Base-by-base conservation (phyloP, 2,797 vertebrate genomes). In the Halcyon leucocephala region DNA sequence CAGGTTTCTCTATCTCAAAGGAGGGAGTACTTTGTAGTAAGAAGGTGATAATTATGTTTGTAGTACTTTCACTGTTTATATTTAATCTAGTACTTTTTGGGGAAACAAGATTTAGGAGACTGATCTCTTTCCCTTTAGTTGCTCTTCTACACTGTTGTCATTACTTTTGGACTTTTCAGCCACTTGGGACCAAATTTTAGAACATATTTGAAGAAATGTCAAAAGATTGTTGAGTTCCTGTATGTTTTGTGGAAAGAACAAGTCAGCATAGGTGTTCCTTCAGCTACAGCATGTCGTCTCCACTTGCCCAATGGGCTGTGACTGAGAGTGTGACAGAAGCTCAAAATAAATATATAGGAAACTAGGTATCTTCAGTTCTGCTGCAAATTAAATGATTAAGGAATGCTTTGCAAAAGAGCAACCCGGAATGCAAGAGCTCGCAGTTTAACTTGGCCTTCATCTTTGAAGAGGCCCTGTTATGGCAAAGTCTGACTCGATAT, bases 21-120 rank as follows among this genome's bases (percentile, higher is more conserved):
- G 82, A 95, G 90, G 79, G 69, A 90, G 35, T 76, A 46, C 26
- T 94, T 96, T 86, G 26, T 41, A 78, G 52, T 78, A 92, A 58
- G 37, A 86, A 16, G 18, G 29, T 83, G 93, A 96, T 97, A 96
- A 14, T 95, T 79, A 57, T 55, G 60, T 90, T 93, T 96, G 70
- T 90, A 90, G 80, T 96, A 82, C 90, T 93, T 91, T 44, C 1
- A 2, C 35, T 92, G 88, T 92, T 92, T 74, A 26, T 93, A 67
- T 88, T 95, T 90, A 66, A 93, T 79, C 42, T 62, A 70, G 66
- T 93, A 76, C 66, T 95, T 85, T 39, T 42, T 2, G 4, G 58
- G 66, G 77, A 96, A 86, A 72, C 5, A 7, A 81, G 88, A 93
- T 7, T 78, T 46, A 15, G 0, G 57, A 61, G 85, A 14, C 61